These are phyloP conservation scores for Tyrannus savana DNA, from an alignment of 2,113 vertebrate species.

Conservation along the genomic window DNA sequence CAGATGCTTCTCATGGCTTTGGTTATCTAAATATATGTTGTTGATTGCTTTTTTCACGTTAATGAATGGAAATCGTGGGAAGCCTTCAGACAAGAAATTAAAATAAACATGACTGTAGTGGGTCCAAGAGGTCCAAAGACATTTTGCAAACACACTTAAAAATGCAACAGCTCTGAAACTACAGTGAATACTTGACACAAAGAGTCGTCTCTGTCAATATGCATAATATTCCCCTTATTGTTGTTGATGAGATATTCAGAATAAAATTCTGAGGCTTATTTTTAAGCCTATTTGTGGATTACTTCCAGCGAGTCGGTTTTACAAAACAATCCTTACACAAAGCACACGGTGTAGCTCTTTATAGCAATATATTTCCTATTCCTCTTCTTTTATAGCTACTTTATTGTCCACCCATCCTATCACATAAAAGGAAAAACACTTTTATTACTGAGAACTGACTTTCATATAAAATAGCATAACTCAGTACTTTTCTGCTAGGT, in stretches of 20 bases:
- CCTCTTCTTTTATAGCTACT: not conserved
- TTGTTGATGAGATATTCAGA: constrained; percentile 38
- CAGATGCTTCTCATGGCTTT: constrained; percentile 39
- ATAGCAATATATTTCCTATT: constrained; percentile 20
- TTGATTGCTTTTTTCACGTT: not conserved
- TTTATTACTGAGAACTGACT: constrained; percentile 14
- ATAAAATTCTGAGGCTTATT: constrained; percentile 49
- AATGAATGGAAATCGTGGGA: not conserved
- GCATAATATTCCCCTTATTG: constrained; percentile 2
- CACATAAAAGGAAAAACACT: constrained; percentile 18
- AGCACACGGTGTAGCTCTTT: not conserved
- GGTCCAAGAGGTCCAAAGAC: not conserved
- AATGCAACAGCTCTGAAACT: not conserved
- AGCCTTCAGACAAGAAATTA: not conserved
- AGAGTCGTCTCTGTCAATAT: not conserved
- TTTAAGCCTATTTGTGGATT: constrained; percentile 63
- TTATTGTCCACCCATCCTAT: not conserved
- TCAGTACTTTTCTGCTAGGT: not conserved
- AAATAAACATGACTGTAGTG: not conserved
- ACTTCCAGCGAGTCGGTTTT: constrained; percentile 18
- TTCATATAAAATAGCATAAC: not conserved
- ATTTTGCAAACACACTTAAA: constrained; percentile 5
- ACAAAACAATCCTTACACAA: constrained; percentile 38
- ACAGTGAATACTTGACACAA: not conserved
- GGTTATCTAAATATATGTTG: constrained; percentile 13